A percentile compares a stretch with the other conserved stretches of the same genome.
These are phyloP conservation scores for Protonemura montana DNA, from an alignment of 2,888 invertebrate genomes.

Conservation along the genomic window DNA sequence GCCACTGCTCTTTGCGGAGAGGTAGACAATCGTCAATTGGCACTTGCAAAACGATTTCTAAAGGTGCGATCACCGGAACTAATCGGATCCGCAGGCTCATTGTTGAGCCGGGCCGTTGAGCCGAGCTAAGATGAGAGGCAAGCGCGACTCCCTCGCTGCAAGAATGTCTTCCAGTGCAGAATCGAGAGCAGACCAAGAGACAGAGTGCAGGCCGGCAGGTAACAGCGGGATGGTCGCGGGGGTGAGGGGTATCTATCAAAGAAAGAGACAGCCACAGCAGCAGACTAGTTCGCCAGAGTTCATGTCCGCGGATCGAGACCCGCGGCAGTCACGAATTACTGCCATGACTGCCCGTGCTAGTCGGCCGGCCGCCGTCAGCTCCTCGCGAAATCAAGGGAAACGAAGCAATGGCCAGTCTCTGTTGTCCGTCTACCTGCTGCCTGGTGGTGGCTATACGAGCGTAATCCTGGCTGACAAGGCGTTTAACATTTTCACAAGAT, in stretches of 20 bases:
- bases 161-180: neutral
- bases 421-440: neutral
- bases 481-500: too few relatives aligned
- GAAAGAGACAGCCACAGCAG: neutral
- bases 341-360: conserved; percentile 19
- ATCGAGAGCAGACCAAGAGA: neutral
- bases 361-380: too few relatives aligned
- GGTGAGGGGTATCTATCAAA: conserved; percentile 5
- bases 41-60: neutral
- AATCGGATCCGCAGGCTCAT: neutral
- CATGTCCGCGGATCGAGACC: conserved; percentile 15
- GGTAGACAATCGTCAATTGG: neutral
- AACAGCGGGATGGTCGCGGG: neutral
- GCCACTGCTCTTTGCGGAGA: neutral
- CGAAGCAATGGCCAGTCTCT: conserved; percentile 9
- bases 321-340: conserved; percentile 28
- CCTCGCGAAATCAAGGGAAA: conserved; percentile 13
- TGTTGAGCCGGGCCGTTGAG: neutral
- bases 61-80: neutral
- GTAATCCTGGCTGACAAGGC: too few relatives aligned
- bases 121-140: neutral
- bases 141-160: neutral
- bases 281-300: conserved; percentile 26
- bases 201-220: neutral
- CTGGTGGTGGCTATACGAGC: too few relatives aligned